phyloP scores from a whole-genome alignment of 2,797 vertebrate genomes.

The Alfaro cultratus region DNA sequence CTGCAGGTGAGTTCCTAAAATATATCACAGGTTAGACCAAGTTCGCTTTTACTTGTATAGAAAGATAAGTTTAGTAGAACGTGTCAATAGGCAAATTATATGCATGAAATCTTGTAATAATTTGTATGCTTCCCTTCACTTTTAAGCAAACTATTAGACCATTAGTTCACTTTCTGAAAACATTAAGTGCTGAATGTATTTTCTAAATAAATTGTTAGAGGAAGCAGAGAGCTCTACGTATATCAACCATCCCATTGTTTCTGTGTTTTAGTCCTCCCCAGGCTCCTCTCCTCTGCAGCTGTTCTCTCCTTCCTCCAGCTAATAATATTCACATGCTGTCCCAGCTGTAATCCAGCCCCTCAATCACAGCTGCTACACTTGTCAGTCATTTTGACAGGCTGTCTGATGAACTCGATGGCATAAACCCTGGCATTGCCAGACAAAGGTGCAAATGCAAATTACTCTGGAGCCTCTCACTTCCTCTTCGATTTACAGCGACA shows the following conservation, averaged over 20 bases:
- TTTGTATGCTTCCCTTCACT: background rate
- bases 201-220: background rate
- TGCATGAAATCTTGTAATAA: background rate
- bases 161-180: background rate
- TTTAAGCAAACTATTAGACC: background rate
- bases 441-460: constrained; percentile 19
- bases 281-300: constrained; percentile 17
- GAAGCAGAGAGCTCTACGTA: background rate
- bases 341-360: constrained; percentile 49
- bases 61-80: background rate
- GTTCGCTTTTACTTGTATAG: background rate
- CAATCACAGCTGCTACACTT: constrained; percentile 39
- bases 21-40: background rate
- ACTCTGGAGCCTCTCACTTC: constrained; percentile 8
- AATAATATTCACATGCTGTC: constrained; percentile 46
- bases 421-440: constrained; percentile 37
- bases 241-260: background rate
- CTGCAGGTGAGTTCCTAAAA: background rate
- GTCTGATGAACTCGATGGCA: constrained; percentile 55
- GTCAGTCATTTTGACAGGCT: constrained; percentile 62
- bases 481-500: background rate
- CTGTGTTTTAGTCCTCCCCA: constrained; percentile 8
- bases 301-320: constrained; percentile 18
- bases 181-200: background rate
- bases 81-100: background rate